Percentiles rank a stretch among this genome's conserved stretches.
phyloP scores from a whole-genome alignment of 2,888 invertebrate genomes.

The Petrolisthes cinctipes region DNA sequence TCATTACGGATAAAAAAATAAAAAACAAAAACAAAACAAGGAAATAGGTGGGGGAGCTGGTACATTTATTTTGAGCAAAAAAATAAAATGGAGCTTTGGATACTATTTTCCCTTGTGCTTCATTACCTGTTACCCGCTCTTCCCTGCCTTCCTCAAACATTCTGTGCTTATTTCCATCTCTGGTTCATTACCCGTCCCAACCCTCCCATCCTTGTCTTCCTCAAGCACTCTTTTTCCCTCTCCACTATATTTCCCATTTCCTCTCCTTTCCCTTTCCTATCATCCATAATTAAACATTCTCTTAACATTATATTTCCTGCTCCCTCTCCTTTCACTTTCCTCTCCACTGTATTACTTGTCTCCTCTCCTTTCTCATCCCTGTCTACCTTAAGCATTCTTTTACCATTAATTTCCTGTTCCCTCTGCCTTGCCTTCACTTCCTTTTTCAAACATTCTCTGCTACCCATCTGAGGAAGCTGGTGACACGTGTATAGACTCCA shows the following conservation, averaged over 20 bases:
- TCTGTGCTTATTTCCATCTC: neutral
- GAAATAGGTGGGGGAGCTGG: too few species aligned
- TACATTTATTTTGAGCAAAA: too few species aligned
- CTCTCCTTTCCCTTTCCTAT: neutral
- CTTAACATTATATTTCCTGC: neutral
- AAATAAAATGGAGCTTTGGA: too few species aligned
- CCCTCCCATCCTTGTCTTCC: neutral
- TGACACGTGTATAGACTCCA: conserved; percentile 84
- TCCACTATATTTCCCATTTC: neutral
- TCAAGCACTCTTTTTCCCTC: neutral
- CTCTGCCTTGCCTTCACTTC: neutral
- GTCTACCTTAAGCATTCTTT: neutral
- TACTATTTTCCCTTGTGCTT: too few species aligned
- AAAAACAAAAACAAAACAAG: too few species aligned
- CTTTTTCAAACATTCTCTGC: conserved; percentile 72
- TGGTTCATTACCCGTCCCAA: neutral
- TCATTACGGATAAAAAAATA: too few species aligned
- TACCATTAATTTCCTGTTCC: too few species aligned
- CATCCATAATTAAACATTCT: neutral
- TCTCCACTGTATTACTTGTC: neutral
- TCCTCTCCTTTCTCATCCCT: neutral
- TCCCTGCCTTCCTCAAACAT: neutral
- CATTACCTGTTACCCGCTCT: neutral
- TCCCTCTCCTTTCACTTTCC: neutral
- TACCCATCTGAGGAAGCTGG: conserved; percentile 81